Evolutionary conservation across 2,797 vertebrate genomes (phyloP).

Genomic region (Merluccius polli): DNA sequence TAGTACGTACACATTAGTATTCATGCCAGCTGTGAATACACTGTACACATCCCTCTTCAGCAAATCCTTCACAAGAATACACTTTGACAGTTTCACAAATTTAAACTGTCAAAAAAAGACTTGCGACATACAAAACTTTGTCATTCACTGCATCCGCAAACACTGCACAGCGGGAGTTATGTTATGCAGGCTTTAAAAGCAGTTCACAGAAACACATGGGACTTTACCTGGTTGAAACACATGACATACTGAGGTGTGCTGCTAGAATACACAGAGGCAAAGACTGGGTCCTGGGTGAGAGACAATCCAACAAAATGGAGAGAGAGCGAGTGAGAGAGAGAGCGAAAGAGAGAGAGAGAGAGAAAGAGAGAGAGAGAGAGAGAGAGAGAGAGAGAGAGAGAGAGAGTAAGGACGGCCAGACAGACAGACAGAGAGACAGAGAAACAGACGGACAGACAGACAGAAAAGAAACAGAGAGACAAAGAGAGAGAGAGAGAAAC

Average conservation of each 20-base stretch:
- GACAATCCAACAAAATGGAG: neutral
- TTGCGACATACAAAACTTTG: neutral
- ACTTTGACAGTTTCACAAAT: neutral
- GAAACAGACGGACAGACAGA: too few species aligned
- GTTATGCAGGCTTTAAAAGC: neutral
- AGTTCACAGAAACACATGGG: neutral
- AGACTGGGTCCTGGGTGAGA: constrained; percentile 74
- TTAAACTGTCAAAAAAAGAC: neutral
- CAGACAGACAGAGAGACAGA: neutral
- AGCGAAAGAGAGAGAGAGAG: neutral
- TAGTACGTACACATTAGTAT: neutral
- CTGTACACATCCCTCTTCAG: neutral
- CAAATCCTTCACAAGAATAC: neutral
- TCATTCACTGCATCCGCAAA: constrained; percentile 37
- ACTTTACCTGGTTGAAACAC: constrained; percentile 78
- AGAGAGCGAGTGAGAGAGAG: neutral
- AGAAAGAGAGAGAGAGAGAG: neutral
- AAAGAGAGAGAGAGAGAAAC: neutral
- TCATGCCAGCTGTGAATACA: too few species aligned
- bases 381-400: too few species aligned
- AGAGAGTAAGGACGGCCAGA: too few species aligned
- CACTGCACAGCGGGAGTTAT: constrained; percentile 38
- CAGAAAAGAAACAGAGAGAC: neutral
- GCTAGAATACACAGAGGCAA: constrained; percentile 75
- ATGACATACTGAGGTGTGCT: constrained; percentile 70